Percentiles rank a stretch among this genome's conserved stretches.
Evolutionary conservation across 2,888 invertebrate genomes (phyloP).

Genomic region (Mycalesis mineus): DNA sequence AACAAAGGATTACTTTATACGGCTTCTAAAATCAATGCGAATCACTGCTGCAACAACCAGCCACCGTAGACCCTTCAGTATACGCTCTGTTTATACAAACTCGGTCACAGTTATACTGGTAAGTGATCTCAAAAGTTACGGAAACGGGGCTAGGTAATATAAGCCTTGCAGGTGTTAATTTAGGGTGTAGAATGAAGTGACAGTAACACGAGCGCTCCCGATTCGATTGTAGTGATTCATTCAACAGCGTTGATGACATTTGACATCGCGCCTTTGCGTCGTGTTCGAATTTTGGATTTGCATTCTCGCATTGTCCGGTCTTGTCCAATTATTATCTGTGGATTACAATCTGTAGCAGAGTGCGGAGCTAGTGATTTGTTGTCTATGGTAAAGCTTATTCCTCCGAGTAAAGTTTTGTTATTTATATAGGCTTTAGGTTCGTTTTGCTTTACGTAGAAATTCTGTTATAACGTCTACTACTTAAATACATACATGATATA

Average conservation of each 20-base stretch:
- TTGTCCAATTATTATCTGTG: conserved; percentile 11
- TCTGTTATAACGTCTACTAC: too few relatives aligned
- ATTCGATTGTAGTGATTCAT: conserved; percentile 54
- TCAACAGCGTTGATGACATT: conserved; percentile 45
- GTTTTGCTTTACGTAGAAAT: too few relatives aligned
- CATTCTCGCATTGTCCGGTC: conserved; percentile 40
- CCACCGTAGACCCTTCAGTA: conserved; percentile 30
- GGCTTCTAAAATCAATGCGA: conserved; percentile 74
- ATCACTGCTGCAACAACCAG: conserved; percentile 41
- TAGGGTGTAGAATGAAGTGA: conserved; percentile 30
- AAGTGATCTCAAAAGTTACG: conserved; percentile 32
- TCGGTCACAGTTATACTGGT: conserved; percentile 32
- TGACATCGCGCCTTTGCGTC: conserved; percentile 37
- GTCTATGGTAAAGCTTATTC: too few relatives aligned
- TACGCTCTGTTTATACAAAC: conserved; percentile 19
- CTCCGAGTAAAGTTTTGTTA: too few relatives aligned
- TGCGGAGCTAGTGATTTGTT: background rate
- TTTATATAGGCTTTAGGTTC: too few relatives aligned
- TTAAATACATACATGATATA: too few relatives aligned
- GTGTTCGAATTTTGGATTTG: conserved; percentile 36
- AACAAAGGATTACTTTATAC: conserved; percentile 62
- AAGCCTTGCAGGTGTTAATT: conserved; percentile 28
- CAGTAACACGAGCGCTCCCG: conserved; percentile 30
- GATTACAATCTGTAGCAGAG: background rate
- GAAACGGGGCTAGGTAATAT: conserved; percentile 32